Evolutionary conservation across 2,113 vertebrate genomes (phyloP).

Genomic region (Hypocryptadius cinnamomeus): DNA sequence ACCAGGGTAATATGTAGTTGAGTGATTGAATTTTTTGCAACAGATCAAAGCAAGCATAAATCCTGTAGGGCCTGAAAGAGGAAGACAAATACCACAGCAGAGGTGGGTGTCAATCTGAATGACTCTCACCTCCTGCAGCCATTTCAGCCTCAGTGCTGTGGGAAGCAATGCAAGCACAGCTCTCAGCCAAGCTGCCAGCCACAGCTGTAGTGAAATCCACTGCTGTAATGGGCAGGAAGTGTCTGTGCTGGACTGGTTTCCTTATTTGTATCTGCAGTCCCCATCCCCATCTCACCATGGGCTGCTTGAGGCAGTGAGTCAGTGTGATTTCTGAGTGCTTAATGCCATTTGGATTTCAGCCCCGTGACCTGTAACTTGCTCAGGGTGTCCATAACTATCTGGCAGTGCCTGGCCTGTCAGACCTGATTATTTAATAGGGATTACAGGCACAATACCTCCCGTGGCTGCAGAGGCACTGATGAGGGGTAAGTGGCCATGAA

Average conservation of each 20-base stretch:
- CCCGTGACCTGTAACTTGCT: background rate
- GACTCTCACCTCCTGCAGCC: background rate
- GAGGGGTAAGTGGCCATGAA: background rate
- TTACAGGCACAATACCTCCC: background rate
- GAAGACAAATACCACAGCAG: accelerated
- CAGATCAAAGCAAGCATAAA: background rate
- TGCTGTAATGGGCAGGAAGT: background rate
- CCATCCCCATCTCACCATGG: background rate
- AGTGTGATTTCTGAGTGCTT: background rate
- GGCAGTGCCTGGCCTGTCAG: background rate
- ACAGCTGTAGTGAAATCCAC: accelerated
- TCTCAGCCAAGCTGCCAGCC: background rate
- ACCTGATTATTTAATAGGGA: background rate
- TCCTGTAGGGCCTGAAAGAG: background rate
- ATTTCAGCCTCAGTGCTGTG: background rate
- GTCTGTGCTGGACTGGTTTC: background rate
- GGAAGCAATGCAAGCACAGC: background rate
- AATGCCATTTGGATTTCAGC: background rate
- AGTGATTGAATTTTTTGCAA: background rate
- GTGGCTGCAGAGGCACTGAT: background rate
- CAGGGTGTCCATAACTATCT: background rate
- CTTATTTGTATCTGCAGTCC: background rate
- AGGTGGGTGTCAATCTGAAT: background rate
- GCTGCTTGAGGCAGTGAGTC: background rate
- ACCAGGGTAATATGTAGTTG: no score